Base-by-base conservation (phyloP, 1,140 invertebrate species). In the Eubasilissa regina region DNA sequence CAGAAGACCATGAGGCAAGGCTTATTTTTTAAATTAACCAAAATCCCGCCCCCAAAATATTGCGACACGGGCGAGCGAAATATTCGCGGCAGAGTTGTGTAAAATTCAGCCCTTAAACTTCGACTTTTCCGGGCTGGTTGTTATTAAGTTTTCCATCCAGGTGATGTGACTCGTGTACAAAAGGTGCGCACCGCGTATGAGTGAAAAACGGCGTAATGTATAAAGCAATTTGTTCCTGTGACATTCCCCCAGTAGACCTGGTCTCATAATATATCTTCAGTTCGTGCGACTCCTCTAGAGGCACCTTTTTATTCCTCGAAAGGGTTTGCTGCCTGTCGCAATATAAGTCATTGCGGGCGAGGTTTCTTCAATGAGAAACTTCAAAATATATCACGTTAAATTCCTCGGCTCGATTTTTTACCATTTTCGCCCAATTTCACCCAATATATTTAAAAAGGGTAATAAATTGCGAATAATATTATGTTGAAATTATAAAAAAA, bases 141-240 rank as follows among this genome's bases (percentile, higher is more conserved):
- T 58, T 58, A 21, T 58, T 58, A 19, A 21, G 55, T 58, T 58
- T 58, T 44, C 13, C 64, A 47, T n/a, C 21, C 64, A 73, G 68
- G 68, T 73, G 68, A 73, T 43, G 68, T 72, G 68, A 53, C 68
- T 73, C 25, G 44, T 68, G 45, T 70, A 70, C 9, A 47, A 47
- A n/a, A 35, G 15, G 35, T 19, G 13, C 13, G 68, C 15, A 35
- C 8, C 68, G 21, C 47, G 68, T 73, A 55, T 55, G 68, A 35
- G 35, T 81, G 77, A 81, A 70, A 81, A 78, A 81, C 77, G 80
- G 76, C 64, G 21, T 35, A 64, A 75, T 48, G 77, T 58, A 81
- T 81, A 60, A 74, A 75, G 80, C 80, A 81, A 81, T 81, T 81
- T 81, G 80, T 81, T 79, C 72, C 12, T 11, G 80, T 75, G 80